Base-by-base conservation (phyloP, 2,888 invertebrate species). In the Beris chalybata region DNA sequence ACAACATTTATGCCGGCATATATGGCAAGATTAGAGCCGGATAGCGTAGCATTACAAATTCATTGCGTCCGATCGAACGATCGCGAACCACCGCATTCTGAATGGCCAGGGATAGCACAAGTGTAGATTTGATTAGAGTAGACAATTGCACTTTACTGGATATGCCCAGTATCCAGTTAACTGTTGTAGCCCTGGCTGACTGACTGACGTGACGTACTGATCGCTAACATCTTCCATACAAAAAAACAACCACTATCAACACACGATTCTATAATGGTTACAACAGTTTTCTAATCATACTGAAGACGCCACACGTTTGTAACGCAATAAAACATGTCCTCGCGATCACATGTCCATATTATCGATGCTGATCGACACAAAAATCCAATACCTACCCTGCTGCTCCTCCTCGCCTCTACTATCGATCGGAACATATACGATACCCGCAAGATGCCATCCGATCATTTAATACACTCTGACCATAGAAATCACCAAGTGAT, bases 361-460 rank as follows among this genome's bases (percentile, higher is more conserved):
- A 9, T 9, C 9, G 38, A 38, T 7, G 38, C 9, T 9, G 50
- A 67, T 48, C 63, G 61, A 54, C 63, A 55, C 38, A 38, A 38
- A 38, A 38, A 22, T 22, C 3, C 38, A 38, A 38, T 22, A 22
- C 38, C 38, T 38, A 38, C 9, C n/a, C 12, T 48, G n/a, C n/a
- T 44, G 44, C 69, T 67, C 69, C 69, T 70, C 71, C 71, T 71
- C 71, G 71, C 71, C 71, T 71, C 71, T 70, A 55, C 71, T 72
- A 70, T 70, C 72, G 70, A 71, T 72, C 70, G 70, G 70, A 70
- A 71, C 71, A 67, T 70, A 70, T 22, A 22, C 22, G 22, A 22
- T 22, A 22, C 22, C 22, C 3, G 38, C 38, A 38, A 38, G 38
- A 38, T 38, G 38, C 38, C 38, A 38, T 38, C 9, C 22, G 22